Conservation (phyloP, 2,888 invertebrate species). For the Lochmaea crataegi region DNA sequence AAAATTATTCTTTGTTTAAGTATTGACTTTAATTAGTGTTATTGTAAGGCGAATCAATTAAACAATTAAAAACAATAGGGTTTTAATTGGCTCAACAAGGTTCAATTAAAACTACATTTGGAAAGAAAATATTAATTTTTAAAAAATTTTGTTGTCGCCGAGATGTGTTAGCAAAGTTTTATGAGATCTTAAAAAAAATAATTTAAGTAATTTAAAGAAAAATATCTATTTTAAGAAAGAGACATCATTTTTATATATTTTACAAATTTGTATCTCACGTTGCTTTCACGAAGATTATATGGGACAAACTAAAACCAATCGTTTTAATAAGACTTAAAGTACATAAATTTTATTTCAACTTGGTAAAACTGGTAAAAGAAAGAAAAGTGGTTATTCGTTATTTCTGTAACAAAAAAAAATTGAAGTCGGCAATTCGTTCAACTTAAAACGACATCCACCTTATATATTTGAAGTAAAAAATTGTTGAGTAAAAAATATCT, state of each 20-base stretch:
- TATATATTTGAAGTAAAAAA: slow-evolving; percentile 28
- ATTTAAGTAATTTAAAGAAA: no score
- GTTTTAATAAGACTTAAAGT: neutral
- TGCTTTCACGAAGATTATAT: neutral
- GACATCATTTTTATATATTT: slow-evolving; percentile 8
- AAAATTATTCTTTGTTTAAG: no score
- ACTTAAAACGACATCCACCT: slow-evolving; percentile 38
- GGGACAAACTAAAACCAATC: neutral
- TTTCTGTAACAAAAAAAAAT: slow-evolving; percentile 4
- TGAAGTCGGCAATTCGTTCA: slow-evolving; percentile 38
- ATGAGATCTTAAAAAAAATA: no score
- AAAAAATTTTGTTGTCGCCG: no score
- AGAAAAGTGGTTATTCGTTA: neutral
- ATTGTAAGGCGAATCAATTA: no score
- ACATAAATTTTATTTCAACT: neutral
- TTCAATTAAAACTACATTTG: no score
- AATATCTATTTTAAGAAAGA: neutral
- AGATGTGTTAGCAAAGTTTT: no score
- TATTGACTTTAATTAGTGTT: no score
- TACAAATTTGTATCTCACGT: neutral
- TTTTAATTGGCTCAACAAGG: no score
- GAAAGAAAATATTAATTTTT: no score
- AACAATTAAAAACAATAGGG: no score
- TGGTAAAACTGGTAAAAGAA: slow-evolving; percentile 10
- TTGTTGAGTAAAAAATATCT: slow-evolving; percentile 37